phyloP scores from a whole-genome alignment of 92 coral and sea anemone genomes.

The Epizoanthus illoricatus region DNA sequence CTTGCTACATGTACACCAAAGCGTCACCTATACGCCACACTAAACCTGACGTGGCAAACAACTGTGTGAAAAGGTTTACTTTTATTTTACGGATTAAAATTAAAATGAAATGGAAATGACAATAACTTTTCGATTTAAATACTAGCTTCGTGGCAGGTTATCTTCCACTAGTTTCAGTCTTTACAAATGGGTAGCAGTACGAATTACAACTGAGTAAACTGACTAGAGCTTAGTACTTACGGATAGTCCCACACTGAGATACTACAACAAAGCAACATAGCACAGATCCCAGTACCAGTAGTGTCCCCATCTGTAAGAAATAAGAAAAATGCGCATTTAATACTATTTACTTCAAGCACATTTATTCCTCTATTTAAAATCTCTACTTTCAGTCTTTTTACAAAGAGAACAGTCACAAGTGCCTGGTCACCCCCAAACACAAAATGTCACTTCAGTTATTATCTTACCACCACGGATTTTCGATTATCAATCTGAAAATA shows the following conservation, averaged over 20 bases:
- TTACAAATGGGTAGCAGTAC: background rate
- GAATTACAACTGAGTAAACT: background rate
- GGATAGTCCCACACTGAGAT: conserved; percentile 19
- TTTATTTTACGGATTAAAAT: background rate
- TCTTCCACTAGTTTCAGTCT: background rate
- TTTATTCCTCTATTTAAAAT: background rate
- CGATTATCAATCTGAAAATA: no score
- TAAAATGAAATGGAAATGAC: background rate
- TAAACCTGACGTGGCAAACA: conserved; percentile 34
- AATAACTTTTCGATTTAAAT: background rate
- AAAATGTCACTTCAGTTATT: no score
- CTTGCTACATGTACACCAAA: background rate
- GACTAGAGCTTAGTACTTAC: conserved; percentile 7
- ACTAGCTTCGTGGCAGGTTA: background rate
- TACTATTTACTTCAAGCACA: no score
- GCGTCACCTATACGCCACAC: background rate
- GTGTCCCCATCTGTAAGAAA: conserved; percentile 19
- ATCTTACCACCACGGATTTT: no score
- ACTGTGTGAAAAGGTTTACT: background rate
- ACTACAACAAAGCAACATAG: conserved; percentile 8
- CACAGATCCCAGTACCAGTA: conserved; percentile 23
- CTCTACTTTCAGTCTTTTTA: background rate
- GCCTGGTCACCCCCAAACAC: no score
- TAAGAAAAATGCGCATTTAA: background rate
- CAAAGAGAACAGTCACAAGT: no score